Conservation (phyloP, 1,140 invertebrate genomes). For the Atta colombica region DNA sequence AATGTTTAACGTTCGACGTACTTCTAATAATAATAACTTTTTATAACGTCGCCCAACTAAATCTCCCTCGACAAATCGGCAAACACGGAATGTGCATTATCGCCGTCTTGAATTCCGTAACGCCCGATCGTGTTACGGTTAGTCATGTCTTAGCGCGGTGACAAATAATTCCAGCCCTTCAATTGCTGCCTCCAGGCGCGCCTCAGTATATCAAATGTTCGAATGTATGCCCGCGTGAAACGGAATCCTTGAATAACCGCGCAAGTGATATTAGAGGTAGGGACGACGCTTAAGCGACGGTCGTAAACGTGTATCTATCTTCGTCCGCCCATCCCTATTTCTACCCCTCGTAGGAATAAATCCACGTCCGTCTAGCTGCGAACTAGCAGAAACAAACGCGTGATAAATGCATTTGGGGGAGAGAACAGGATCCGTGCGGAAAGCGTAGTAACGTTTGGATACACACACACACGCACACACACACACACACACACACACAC, state of each 20-base stretch:
- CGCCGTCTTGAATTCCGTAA: background rate
- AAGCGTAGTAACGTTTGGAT: constrained; percentile 26
- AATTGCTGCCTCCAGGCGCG: constrained; percentile 36
- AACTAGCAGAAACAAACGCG: constrained; percentile 66
- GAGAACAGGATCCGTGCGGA: constrained; percentile 37
- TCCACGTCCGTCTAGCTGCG: constrained; percentile 64
- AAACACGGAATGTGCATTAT: constrained; percentile 38
- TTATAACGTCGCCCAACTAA: background rate
- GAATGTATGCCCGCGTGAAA: constrained; percentile 30
- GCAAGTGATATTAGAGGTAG: constrained; percentile 47
- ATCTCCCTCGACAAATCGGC: constrained; percentile 15
- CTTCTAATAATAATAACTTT: background rate
- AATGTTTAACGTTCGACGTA: background rate
- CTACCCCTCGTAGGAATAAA: constrained; percentile 59
- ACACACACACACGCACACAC: background rate
- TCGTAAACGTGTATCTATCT: constrained; percentile 66
- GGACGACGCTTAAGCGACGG: constrained; percentile 57
- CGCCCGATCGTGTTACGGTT: constrained; percentile 14
- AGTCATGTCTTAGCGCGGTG: constrained; percentile 13
- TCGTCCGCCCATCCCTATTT: constrained; percentile 57
- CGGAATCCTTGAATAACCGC: constrained; percentile 58
- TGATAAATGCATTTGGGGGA: constrained; percentile 64
- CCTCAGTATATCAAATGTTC: constrained; percentile 40
- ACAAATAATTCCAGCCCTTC: constrained; percentile 49
- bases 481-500: too few species aligned